These are phyloP conservation scores for Bombus balteatus DNA, from an alignment of 1,140 invertebrate genomes.

Conservation along the genomic window DNA sequence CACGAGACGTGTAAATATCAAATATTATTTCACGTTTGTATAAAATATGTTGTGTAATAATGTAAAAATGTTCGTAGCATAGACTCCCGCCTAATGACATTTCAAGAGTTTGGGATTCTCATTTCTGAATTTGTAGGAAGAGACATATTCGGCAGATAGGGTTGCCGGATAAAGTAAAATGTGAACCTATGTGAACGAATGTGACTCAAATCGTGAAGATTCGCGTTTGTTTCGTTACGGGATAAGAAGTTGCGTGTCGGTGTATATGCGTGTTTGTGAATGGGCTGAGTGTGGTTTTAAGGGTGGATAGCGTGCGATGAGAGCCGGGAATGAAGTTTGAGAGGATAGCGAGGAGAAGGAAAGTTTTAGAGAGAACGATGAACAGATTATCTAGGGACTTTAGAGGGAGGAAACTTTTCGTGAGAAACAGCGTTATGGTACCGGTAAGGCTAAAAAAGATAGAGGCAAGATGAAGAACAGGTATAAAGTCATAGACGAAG, in stretches of 20 bases:
- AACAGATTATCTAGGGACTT: background rate
- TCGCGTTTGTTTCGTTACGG: no score
- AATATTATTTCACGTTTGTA: background rate
- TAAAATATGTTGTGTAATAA: background rate
- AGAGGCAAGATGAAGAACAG: background rate
- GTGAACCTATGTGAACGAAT: no score
- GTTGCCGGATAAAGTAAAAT: no score
- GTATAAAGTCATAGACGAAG: background rate
- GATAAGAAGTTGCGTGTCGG: no score
- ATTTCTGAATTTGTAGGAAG: no score
- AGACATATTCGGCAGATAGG: no score
- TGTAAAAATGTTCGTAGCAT: no score
- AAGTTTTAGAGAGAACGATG: slow-evolving; percentile 1
- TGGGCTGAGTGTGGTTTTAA: background rate
- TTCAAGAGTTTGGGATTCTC: no score
- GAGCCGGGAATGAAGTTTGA: background rate
- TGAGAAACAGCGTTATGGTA: background rate
- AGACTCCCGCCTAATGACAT: no score
- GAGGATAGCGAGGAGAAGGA: background rate
- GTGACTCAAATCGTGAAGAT: no score
- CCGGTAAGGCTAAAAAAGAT: background rate
- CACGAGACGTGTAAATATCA: background rate
- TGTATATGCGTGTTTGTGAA: no score
- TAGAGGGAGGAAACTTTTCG: background rate
- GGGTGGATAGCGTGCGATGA: background rate